Conservation (phyloP, 2,888 invertebrate species). For the Noctua fimbriata region DNA sequence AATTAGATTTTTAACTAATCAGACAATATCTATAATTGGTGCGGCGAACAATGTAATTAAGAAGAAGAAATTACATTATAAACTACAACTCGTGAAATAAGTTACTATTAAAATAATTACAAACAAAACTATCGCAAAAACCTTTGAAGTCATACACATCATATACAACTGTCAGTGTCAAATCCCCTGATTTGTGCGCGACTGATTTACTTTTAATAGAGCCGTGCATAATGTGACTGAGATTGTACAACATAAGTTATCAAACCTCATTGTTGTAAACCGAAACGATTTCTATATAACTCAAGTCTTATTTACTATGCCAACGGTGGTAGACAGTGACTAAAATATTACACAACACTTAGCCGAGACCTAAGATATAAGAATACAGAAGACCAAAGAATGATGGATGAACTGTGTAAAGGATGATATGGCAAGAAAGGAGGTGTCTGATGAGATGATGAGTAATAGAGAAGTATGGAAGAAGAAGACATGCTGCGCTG, state of each 20-base stretch:
- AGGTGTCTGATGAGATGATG: no score
- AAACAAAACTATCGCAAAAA: slow-evolving; percentile 50
- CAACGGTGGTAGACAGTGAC: not conserved
- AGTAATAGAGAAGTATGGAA: no score
- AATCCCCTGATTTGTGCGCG: slow-evolving; percentile 3
- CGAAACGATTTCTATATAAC: not conserved
- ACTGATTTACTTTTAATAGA: slow-evolving; percentile 48
- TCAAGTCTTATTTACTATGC: not conserved
- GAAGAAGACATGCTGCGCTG: no score
- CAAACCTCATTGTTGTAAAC: slow-evolving; percentile 19
- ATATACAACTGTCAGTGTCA: slow-evolving; percentile 44
- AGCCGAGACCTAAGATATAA: not conserved
- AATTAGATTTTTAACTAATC: slow-evolving; percentile 1
- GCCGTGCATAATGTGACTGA: not conserved
- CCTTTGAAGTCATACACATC: slow-evolving; percentile 24
- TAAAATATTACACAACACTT: not conserved
- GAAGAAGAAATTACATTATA: not conserved
- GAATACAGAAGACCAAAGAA: no score
- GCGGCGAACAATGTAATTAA: not conserved
- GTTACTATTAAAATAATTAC: slow-evolving; percentile 29
- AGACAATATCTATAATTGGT: not conserved
- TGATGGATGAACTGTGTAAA: no score
- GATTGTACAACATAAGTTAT: slow-evolving; percentile 14
- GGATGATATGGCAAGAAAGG: no score
- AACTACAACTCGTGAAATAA: slow-evolving; percentile 17